A percentile compares a stretch with the other conserved stretches of the same genome.
These are phyloP conservation scores for Gopherus evgoodei DNA, from an alignment of 2,113 vertebrate genomes.

Conservation along the genomic window DNA sequence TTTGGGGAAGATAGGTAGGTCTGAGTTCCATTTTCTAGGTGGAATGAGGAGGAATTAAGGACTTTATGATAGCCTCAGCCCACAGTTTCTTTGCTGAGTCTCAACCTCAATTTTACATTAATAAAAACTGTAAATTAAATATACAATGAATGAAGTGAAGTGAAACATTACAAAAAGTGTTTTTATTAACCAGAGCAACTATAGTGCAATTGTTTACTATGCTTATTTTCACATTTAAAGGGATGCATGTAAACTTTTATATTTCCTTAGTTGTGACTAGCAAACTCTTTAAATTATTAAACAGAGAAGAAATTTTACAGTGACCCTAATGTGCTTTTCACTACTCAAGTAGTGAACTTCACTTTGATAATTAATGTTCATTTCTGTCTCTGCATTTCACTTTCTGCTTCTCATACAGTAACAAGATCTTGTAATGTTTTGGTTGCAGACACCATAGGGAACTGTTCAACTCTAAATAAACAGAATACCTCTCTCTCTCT, in stretches of 20 bases:
- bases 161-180: not conserved
- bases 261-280: not conserved
- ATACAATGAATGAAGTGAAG: not conserved
- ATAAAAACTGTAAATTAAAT: not conserved
- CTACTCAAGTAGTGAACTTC: not conserved
- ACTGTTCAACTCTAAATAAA: constrained; percentile 11
- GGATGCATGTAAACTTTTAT: not conserved
- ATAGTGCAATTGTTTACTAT: not conserved
- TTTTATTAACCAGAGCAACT: not conserved
- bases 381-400: constrained; percentile 17
- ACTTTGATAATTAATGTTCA: not conserved
- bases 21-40: not conserved
- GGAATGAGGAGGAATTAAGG: not conserved
- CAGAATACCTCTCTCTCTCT: not conserved
- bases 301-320: not conserved
- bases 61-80: not conserved
- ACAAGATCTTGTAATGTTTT: constrained; percentile 8
- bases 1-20: not conserved
- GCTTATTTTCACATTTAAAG: not conserved
- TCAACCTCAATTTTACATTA: not conserved
- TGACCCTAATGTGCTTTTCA: not conserved
- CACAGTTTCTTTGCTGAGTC: not conserved
- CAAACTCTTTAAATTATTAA: not conserved
- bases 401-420: not conserved
- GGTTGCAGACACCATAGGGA: not conserved